Base-by-base conservation (phyloP, 2,888 invertebrate species). In the Eupeodes latifasciatus region DNA sequence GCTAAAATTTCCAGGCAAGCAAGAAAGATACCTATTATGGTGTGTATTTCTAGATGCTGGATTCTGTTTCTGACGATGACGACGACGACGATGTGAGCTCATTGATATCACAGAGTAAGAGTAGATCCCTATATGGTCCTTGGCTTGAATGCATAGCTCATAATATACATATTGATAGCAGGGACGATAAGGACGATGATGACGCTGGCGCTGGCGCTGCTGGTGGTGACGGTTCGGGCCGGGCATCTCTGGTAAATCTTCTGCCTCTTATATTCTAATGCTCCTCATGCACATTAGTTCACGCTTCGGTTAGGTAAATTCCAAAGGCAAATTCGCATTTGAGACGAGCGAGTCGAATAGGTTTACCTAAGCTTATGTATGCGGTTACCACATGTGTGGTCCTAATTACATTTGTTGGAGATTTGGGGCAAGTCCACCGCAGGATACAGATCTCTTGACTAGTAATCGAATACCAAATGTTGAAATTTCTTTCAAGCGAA, bases 361-460 rank as follows among this genome's bases (percentile, higher is more conserved):
- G 80, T 40, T 72, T 62, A 66, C 66, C 47, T 66, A 57, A 55
- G 66, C 71, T 80, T 83, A 80, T 87, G 79, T 80, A 79, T 87
- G 87, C 67, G 83, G 83, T 84, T 76, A 71, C 87, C 87, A 71
- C 71, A 64, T 82, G 87, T 82, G 83, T 76, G 87, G 83, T 83
- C 76, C 83, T 87, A 87, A 87, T 87, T 83, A 87, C 83, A 87
- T 87, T 87, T 83, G 83, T 87, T 77, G 76, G 87, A 83, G 87
- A 80, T 87, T 83, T 87, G 64, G 83, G 83, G 66, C 79, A 79
- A 66, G 76, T 72, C 80, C 72, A 76, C 86, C 83, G 76, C 86
- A 83, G 86, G 83, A 76, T 80, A 80, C 76, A 71, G 61, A 76
- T 76, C 79, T 80, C 75, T 87, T 72, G 76, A 80, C 83, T 76